Conservation (phyloP, 2,888 invertebrate genomes). For the Mystacides longicornis region DNA sequence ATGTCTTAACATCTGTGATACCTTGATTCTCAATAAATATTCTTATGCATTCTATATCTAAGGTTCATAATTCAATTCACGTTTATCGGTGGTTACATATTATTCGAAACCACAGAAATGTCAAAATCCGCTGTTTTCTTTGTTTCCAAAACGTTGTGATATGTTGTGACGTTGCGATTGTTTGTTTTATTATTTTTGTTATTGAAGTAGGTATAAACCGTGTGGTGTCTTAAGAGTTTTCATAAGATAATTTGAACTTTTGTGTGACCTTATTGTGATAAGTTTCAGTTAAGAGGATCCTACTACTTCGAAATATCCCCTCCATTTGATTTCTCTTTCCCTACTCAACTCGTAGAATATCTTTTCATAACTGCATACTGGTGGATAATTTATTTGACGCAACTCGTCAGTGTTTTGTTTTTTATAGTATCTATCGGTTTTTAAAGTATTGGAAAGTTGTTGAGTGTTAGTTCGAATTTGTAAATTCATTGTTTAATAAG, state of each 20-base stretch:
- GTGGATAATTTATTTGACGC: too few relatives aligned
- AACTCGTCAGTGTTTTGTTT: too few relatives aligned
- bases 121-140: slow-evolving; percentile 14
- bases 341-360: too few relatives aligned
- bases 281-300: slow-evolving; percentile 7
- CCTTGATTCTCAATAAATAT: too few relatives aligned
- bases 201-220: background rate
- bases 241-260: slow-evolving; percentile 28
- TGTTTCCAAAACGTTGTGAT: slow-evolving; percentile 7
- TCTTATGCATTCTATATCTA: background rate
- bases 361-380: too few relatives aligned
- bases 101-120: slow-evolving; percentile 2
- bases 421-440: too few relatives aligned
- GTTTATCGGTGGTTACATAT: background rate
- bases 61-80: background rate
- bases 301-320: slow-evolving; percentile 12
- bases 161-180: background rate
- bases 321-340: slow-evolving; percentile 24
- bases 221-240: too few relatives aligned
- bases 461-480: too few relatives aligned
- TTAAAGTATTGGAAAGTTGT: too few relatives aligned
- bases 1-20: too few relatives aligned
- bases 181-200: background rate
- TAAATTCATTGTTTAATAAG: too few relatives aligned
- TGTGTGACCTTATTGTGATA: slow-evolving; percentile 28